Conservation (phyloP, 1,140 invertebrate genomes). For the Tetraneura akinire region DNA sequence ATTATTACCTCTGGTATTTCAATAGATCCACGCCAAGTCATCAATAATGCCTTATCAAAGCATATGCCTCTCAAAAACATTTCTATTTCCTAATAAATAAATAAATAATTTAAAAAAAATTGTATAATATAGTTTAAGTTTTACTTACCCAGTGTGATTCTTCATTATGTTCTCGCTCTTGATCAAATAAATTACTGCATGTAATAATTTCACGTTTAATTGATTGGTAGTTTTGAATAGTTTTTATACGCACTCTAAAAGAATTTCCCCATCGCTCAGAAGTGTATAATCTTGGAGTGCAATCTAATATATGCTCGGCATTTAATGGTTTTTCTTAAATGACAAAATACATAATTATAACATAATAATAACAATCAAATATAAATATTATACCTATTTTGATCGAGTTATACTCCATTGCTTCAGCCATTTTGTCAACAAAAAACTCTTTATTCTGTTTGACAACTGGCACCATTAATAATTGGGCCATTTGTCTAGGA, state of each 20-base stretch:
- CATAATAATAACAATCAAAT: not conserved
- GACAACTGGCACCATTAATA: constrained; percentile 75
- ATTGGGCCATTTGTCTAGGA: constrained; percentile 76
- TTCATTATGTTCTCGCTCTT: constrained; percentile 62
- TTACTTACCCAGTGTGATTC: constrained; percentile 57
- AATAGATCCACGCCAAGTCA: constrained; percentile 77
- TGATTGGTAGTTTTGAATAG: constrained; percentile 16
- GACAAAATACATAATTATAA: not conserved
- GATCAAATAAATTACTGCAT: constrained; percentile 20
- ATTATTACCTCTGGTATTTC: constrained; percentile 77
- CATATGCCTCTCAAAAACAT: constrained; percentile 86
- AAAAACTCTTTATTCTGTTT: constrained; percentile 86
- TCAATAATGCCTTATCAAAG: constrained; percentile 79
- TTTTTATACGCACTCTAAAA: constrained; percentile 37
- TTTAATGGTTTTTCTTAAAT: constrained; percentile 22
- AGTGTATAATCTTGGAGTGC: constrained; percentile 86
- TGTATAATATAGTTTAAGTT: not conserved
- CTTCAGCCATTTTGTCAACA: constrained; percentile 82
- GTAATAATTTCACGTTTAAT: constrained; percentile 33
- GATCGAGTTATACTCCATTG: constrained; percentile 43
- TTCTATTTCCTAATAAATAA: constrained; percentile 66
- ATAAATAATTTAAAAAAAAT: constrained; percentile 43
- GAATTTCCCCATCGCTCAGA: constrained; percentile 72
- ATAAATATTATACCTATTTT: constrained; percentile 11
- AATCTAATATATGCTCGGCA: constrained; percentile 62